Evolutionary conservation across 2,113 vertebrate genomes (phyloP).

Genomic region (Uria aalge): DNA sequence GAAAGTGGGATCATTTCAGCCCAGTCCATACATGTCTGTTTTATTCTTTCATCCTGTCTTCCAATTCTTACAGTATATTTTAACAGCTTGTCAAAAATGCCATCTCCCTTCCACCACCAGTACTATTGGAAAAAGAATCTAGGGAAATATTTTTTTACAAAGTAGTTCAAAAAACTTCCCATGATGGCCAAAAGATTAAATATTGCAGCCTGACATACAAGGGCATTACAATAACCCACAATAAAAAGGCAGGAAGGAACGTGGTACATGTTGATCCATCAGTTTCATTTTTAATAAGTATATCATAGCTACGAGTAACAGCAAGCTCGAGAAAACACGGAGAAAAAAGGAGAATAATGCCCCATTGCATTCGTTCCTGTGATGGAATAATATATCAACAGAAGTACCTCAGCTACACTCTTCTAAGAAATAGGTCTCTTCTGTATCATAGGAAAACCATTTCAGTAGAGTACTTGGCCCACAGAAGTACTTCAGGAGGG

Average conservation of each 20-base stretch:
- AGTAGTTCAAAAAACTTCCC: not conserved
- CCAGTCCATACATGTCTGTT: not conserved
- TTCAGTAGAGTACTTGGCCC: not conserved
- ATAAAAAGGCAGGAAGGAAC: not conserved
- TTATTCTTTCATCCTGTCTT: not conserved
- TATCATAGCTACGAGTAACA: not conserved
- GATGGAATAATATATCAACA: not conserved
- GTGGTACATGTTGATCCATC: not conserved
- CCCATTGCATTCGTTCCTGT: not conserved
- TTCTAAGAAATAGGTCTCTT: not conserved
- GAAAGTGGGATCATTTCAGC: not conserved
- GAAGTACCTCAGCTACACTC: not conserved
- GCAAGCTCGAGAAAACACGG: not conserved
- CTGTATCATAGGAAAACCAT: not conserved
- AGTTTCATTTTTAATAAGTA: not conserved
- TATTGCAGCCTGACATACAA: not conserved
- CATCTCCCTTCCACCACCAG: constrained; percentile 3
- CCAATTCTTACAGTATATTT: not conserved
- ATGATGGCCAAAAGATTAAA: not conserved
- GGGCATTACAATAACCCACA: not conserved
- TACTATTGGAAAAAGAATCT: not conserved
- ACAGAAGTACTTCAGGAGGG: not conserved
- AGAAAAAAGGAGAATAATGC: not conserved
- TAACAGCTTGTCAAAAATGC: constrained; percentile 11
- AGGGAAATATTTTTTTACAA: not conserved